Conservation (phyloP, 1,140 invertebrate genomes). For the Ceratitis capitata region DNA sequence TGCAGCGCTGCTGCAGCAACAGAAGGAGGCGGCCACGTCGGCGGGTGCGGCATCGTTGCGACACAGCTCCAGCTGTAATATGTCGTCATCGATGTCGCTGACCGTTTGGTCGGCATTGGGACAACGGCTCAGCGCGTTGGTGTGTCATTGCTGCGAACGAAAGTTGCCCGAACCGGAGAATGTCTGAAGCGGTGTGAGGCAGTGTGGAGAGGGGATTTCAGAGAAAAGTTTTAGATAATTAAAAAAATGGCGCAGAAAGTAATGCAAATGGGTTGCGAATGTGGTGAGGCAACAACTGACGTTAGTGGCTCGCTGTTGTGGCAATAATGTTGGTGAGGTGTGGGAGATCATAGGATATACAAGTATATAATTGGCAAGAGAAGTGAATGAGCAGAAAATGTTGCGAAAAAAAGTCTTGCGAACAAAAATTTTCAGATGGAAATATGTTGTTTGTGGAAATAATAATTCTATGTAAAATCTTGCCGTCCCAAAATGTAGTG, state of each 20-base stretch:
- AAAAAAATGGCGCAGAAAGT: background rate
- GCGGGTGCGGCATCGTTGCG: background rate
- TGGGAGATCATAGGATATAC: too few relatives aligned
- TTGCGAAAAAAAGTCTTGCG: too few relatives aligned
- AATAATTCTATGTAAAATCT: too few relatives aligned
- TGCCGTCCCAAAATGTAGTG: too few relatives aligned
- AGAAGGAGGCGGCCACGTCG: constrained; percentile 37
- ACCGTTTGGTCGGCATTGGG: constrained; percentile 62
- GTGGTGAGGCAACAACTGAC: background rate
- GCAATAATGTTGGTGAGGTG: background rate
- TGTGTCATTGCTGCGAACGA: constrained; percentile 63
- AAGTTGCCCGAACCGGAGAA: constrained; percentile 63
- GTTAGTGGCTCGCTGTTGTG: background rate
- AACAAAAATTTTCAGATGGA: too few relatives aligned
- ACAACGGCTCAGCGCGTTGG: constrained; percentile 60
- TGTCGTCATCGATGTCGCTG: constrained; percentile 62
- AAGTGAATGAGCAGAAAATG: too few relatives aligned
- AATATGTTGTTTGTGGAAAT: too few relatives aligned
- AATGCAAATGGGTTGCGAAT: too few relatives aligned
- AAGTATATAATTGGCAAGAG: too few relatives aligned
- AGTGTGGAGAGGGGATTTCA: background rate
- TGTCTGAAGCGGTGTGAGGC: constrained; percentile 50
- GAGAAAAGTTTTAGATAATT: background rate
- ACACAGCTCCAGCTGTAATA: constrained; percentile 57
- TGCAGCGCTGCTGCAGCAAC: constrained; percentile 46